Evolutionary conservation across 2,797 vertebrate genomes (phyloP), one percentile per base, ranked within the genome.

Genomic region (Lycodopsis pacificus): DNA sequence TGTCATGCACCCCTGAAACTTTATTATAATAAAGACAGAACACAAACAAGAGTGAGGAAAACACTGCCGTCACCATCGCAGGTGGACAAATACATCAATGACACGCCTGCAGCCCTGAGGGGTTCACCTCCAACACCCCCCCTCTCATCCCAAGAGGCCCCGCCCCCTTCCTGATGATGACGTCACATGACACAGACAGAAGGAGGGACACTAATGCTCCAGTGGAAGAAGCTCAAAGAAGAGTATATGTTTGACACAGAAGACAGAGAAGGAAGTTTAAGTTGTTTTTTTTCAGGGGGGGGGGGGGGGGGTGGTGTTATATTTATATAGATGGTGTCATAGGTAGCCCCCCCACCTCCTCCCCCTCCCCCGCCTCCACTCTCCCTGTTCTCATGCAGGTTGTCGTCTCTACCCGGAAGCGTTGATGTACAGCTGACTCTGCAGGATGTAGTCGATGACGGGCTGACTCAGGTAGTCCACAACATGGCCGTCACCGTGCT

Each of bases 391-490:
- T 79, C 81, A 77, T 80, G 86, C 72, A n/a, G 71, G 53, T 4
- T 5, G 32, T 7, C 0, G 71, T 1, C 3, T 48, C 92, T 97
- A 99, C 93, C 98, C 98, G 0, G 98, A 99, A 85, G 98, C 94
- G 0, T 96, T 99, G 95, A 99, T 99, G 94, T 99, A 99, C 63
- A 99, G 97, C 93, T 99, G 98, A 87, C 96, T 98, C 95, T 99
- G 97, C 94, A 99, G 96, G 91, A 99, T 97, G 95, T 99, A 99
- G 95, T 99, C 98, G 11, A 99, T 99, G 94, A 99, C 97, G 0
- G 97, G 96, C 93, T 99, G 98, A 78, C 90, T 95, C 92, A 99
- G 95, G 92, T 99, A 99, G 88, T 99, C 97, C 93, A 98, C 96
- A 0, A 99, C 98, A 0, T 99, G 98, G 62, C 98, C 98, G 0